Evolutionary conservation across 2,888 invertebrate genomes (phyloP), one percentile per base, ranked within the genome.

Genomic region (Theretra japonica): DNA sequence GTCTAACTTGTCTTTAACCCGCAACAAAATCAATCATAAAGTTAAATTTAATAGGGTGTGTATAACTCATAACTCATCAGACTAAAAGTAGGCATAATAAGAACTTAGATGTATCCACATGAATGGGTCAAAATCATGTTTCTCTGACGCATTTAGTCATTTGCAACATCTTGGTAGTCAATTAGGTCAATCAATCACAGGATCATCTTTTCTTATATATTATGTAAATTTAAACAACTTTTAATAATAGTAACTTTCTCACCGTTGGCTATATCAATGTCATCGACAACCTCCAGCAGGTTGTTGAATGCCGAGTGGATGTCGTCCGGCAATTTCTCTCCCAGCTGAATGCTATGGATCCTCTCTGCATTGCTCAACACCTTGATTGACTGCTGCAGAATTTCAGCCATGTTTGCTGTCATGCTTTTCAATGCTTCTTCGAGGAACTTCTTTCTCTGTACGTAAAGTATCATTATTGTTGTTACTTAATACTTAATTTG

Each of bases 261-360:
- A 97, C 97, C 98, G 88, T 97, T 97, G 1, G 98, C 97, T 73
- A 96, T 94, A 88, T 98, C 98, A 59, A 98, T 95, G 76, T 96
- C 96, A 83, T 97, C 97, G 69, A 97, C 95, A 82, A 95, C 95
- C 70, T 97, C 97, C 23, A 95, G 85, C 23, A 98, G 94, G 56
- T 94, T 95, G 48, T 96, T 96, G n/a, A 98, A 94, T 0, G 97
- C 96, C n/a, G 89, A 82, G 68, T 95, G 91, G 70, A 96, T 95
- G 30, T 96, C 95, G 0, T 94, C 87, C 0, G 96, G 95, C 72
- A 96, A 92, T 5, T 95, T 93, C 1, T 95, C 94, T 0, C 86
- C 89, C 0, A 86, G 79, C 70, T 85, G 81, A 6, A 94, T 87
- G 30, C 83, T 82, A 15, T 88, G 81, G 2, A 95, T 88, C 72